Conservation (phyloP, 2,888 invertebrate genomes). For the Tetranychus truncatus region DNA sequence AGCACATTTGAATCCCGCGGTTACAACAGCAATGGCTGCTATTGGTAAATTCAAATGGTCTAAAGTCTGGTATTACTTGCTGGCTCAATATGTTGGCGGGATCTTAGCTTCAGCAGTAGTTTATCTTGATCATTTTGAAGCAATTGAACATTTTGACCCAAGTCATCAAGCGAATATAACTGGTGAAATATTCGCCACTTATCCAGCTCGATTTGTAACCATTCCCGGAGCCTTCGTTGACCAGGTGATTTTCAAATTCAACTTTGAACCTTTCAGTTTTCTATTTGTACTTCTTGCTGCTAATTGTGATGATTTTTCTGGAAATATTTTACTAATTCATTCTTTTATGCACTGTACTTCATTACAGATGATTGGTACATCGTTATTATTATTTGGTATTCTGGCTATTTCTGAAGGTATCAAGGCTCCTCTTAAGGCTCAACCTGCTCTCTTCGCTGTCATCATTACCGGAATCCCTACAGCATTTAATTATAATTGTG, state of each 20-base stretch:
- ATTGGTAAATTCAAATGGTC: slow-evolving; percentile 18
- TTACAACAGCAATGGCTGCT: slow-evolving; percentile 17
- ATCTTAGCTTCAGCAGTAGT: slow-evolving; percentile 16
- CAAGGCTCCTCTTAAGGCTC: slow-evolving; percentile 31
- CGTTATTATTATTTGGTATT: slow-evolving; percentile 35
- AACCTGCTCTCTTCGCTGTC: slow-evolving; percentile 30
- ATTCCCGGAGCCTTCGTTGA: slow-evolving; percentile 36
- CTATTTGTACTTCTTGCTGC: background rate
- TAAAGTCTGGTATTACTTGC: slow-evolving; percentile 17
- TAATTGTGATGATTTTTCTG: background rate
- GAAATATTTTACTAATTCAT: background rate
- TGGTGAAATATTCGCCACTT: slow-evolving; percentile 36
- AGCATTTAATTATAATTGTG: slow-evolving; percentile 40
- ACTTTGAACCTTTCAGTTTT: background rate
- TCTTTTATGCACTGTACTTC: background rate
- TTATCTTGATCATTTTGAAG: slow-evolving; percentile 27
- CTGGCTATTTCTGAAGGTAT: slow-evolving; percentile 35
- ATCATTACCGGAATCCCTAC: slow-evolving; percentile 36
- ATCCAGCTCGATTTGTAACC: slow-evolving; percentile 35
- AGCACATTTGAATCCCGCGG: slow-evolving; percentile 22
- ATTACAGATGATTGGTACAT: slow-evolving; percentile 36
- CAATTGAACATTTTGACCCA: slow-evolving; percentile 25
- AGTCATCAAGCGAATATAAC: background rate
- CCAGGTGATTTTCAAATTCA: slow-evolving; percentile 32
- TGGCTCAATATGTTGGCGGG: slow-evolving; percentile 19